Conservation (phyloP, 1,140 invertebrate genomes). For the Hermatobates lingyangjiaoensis region DNA sequence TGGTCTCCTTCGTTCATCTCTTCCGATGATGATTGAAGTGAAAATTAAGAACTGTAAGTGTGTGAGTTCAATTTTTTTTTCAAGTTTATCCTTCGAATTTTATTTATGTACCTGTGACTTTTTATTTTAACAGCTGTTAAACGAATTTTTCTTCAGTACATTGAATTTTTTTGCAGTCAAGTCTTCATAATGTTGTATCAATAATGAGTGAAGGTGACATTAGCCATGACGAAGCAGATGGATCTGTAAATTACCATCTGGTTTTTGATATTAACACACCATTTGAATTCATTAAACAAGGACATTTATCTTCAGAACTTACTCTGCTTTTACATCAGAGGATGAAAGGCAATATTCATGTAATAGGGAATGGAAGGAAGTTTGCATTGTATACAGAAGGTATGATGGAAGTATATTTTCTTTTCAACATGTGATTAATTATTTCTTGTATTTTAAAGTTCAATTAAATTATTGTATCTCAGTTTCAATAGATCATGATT, state of each 20-base stretch:
- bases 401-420: too few relatives aligned
- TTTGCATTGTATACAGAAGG: conserved; percentile 6
- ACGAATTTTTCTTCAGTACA: background rate
- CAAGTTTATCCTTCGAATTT: too few relatives aligned
- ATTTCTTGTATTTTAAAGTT: too few relatives aligned
- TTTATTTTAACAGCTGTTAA: background rate
- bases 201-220: background rate
- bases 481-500: too few relatives aligned
- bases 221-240: background rate
- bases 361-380: conserved; percentile 10
- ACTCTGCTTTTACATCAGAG: conserved; percentile 3
- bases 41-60: too few relatives aligned
- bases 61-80: too few relatives aligned
- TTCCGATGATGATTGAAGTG: too few relatives aligned
- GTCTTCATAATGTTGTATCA: background rate
- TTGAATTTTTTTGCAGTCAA: conserved; percentile 4
- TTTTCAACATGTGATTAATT: too few relatives aligned
- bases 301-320: background rate
- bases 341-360: conserved; percentile 7
- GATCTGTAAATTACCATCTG: background rate
- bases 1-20: too few relatives aligned
- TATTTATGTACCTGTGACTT: too few relatives aligned
- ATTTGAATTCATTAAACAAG: conserved; percentile 1
- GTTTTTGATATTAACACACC: conserved; percentile 4
- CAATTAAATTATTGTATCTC: too few relatives aligned